Evolutionary conservation across 2,797 vertebrate genomes (phyloP).

Genomic region (Scolopax bukidnonensis): DNA sequence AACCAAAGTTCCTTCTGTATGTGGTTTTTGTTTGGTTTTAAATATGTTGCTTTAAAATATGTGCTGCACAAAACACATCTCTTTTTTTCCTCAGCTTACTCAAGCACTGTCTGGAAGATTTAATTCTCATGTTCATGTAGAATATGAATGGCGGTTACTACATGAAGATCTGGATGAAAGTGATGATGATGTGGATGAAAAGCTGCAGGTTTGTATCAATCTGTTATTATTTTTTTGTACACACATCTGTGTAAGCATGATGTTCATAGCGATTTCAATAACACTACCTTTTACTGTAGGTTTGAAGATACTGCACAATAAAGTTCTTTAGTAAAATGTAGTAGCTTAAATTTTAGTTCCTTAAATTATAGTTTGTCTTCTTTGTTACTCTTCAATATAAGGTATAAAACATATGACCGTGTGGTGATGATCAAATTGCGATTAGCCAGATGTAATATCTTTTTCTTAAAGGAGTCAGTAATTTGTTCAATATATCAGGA

Average conservation of each 20-base stretch:
- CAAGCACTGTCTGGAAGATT: conserved; percentile 95
- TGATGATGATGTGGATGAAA: conserved; percentile 96
- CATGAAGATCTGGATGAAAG: conserved; percentile 97
- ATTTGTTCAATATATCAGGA: not conserved
- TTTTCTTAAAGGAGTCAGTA: not conserved
- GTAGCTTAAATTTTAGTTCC: not conserved
- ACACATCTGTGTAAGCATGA: not conserved
- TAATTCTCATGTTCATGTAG: conserved; percentile 95
- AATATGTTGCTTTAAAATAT: not conserved
- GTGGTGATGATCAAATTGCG: not conserved
- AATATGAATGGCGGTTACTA: conserved; percentile 97
- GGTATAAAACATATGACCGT: not conserved
- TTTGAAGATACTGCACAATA: not conserved
- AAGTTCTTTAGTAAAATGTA: not conserved
- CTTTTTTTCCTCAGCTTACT: conserved; percentile 82
- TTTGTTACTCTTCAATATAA: not conserved
- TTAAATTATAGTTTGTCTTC: not conserved
- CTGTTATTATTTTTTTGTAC: not conserved
- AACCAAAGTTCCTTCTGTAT: not conserved
- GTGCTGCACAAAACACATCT: not conserved
- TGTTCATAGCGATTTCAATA: not conserved
- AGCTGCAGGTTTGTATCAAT: conserved; percentile 80
- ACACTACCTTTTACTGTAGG: not conserved
- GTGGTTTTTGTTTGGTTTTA: not conserved
- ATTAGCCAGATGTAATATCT: not conserved